Percentiles rank a stretch among this genome's conserved stretches.
These are phyloP conservation scores for Salticus scenicus DNA, from an alignment of 2,888 invertebrate genomes.

Conservation along the genomic window DNA sequence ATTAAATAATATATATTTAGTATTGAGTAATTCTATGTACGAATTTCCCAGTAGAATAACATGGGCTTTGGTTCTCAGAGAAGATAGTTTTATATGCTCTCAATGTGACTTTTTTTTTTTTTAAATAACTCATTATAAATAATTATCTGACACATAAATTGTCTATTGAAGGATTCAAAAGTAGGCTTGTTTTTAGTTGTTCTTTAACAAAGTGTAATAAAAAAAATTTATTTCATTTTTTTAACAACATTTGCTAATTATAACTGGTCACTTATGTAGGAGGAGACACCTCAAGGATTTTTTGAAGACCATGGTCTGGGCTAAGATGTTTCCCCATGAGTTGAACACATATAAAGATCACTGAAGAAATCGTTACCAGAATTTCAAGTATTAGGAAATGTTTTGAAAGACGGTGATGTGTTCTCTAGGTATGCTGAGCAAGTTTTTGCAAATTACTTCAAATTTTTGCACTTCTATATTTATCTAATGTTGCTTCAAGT, in stretches of 20 bases:
- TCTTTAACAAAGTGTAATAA: too few species aligned
- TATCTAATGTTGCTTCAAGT: constrained; percentile 17
- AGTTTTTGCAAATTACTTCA: constrained; percentile 33
- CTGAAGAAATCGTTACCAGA: constrained; percentile 43
- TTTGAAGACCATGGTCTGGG: constrained; percentile 99
- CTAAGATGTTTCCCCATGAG: constrained; percentile 79
- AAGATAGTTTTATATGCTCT: too few species aligned
- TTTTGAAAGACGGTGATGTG: constrained; percentile 45
- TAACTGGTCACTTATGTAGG: constrained; percentile 80
- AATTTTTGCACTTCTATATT: constrained; percentile 34
- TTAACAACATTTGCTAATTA: constrained; percentile 28
- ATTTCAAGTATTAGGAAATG: constrained; percentile 35
- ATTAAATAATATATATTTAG: too few species aligned
- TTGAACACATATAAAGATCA: constrained; percentile 16
- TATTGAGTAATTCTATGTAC: too few species aligned
- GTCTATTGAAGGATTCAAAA: too few species aligned
- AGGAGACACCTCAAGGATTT: constrained; percentile 99
- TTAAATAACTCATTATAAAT: too few species aligned
- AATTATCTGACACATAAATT: too few species aligned
- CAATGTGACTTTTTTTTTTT: too few species aligned
- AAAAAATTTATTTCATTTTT: neutral
- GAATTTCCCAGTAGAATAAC: too few species aligned
- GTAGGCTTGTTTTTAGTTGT: too few species aligned
- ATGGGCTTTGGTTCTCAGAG: too few species aligned
- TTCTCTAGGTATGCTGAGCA: constrained; percentile 56